Base-by-base conservation (phyloP, 2,113 vertebrate genomes). In the Galemys pyrenaicus region DNA sequence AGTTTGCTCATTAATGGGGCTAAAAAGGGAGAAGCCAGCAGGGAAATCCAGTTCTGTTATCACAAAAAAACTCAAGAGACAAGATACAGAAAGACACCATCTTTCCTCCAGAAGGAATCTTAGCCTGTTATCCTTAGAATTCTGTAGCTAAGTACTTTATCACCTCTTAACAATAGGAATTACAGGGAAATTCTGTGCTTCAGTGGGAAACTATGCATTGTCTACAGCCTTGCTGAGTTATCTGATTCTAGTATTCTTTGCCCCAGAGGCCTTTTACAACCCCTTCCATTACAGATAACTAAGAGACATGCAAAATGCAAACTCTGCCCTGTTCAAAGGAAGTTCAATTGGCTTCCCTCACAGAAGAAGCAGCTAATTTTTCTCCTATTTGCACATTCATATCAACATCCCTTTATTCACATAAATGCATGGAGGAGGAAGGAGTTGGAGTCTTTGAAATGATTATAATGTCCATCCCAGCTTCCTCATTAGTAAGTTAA, bases 401-500 rank as follows among this genome's bases (percentile, higher is more conserved):
- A 67, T 92, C 75, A 71, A 46, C 60, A 41, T 81, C 28, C 30
- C 30, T 60, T 58, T 92, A 74, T 44, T 28, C 35, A 15, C 20
- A 46, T 49, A 28, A 44, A 32, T 68, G 46, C 49, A 49, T 41
- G 51, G 22, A 24, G 1, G 15, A 2, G 16, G 32, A n/a, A 1
- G 15, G 4, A 11, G 32, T 11, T 35, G 58, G 13, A 44, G 91
- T 80, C 85, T 89, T 58, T 62, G 37, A 91, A 81, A 32, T 85
- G 39, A 13, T 75, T 85, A 22, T 75, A 75, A 60, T 11, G 32
- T 6, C 39, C 62, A 64, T 51, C 60, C 26, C 62, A n/a, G 20
- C 67, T 70, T 85, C 44, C 49, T 94, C 46, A 60, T 65, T 88
- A 79, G 46, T 73, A 49, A 82, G 26, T 73, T 78, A 71, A 89